Evolutionary conservation across 2,113 vertebrate species (phyloP).

Genomic region (Mirza zaza): DNA sequence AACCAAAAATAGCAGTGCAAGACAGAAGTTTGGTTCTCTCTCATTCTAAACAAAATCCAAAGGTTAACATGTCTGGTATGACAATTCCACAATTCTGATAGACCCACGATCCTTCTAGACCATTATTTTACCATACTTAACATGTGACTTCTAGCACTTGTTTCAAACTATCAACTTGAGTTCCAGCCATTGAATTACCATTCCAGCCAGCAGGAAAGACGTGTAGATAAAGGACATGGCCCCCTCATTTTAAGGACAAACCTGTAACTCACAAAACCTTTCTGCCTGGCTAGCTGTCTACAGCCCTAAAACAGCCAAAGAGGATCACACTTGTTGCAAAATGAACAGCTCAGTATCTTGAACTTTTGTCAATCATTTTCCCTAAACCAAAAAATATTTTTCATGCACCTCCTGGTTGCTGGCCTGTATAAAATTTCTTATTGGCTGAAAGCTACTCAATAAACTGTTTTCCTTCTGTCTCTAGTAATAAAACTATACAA

Average conservation of each 20-base stretch:
- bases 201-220: not conserved
- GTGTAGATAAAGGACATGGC: not conserved
- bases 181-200: not conserved
- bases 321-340: slow-evolving; percentile 1
- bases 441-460: slow-evolving; percentile 69
- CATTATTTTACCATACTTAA: not conserved
- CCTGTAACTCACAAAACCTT: not conserved
- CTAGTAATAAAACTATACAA: slow-evolving; percentile 85
- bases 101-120: not conserved
- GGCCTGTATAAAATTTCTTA: slow-evolving; percentile 63
- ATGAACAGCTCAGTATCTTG: not conserved
- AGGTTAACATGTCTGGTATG: not conserved
- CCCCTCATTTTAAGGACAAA: not conserved
- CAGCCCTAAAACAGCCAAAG: not conserved
- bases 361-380: slow-evolving; percentile 28
- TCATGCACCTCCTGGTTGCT: slow-evolving; percentile 57
- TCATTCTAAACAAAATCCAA: not conserved
- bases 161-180: not conserved
- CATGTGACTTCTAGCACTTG: not conserved
- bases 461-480: slow-evolving; percentile 81
- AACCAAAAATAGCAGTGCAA: not conserved
- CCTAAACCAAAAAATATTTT: slow-evolving; percentile 52
- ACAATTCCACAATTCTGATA: not conserved
- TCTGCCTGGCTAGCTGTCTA: not conserved
- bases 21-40: not conserved